Evolutionary conservation across 2,797 vertebrate species (phyloP).

Genomic region (Hephaestus fuliginosus): DNA sequence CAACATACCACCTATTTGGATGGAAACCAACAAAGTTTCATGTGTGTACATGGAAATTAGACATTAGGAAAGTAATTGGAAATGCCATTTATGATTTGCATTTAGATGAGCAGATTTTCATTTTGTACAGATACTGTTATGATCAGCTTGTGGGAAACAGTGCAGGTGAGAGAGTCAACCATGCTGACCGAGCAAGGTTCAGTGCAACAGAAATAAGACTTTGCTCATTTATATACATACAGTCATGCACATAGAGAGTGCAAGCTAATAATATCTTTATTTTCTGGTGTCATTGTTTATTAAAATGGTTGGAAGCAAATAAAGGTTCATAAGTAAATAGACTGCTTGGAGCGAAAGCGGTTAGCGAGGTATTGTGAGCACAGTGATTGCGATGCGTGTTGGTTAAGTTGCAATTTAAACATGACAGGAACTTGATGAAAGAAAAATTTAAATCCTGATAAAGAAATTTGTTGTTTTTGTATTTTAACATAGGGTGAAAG

Average conservation of each 20-base stretch:
- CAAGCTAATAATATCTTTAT: constrained; percentile 28
- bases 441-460: background rate
- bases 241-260: constrained; percentile 14
- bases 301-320: background rate
- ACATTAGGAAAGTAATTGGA: constrained; percentile 75
- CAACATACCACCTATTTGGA: constrained; percentile 22
- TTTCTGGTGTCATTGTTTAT: constrained; percentile 20
- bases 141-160: constrained; percentile 64
- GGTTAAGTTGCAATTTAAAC: background rate
- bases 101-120: constrained; percentile 86
- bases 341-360: background rate
- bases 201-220: constrained; percentile 46
- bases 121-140: constrained; percentile 72
- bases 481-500: background rate
- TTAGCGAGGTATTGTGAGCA: background rate
- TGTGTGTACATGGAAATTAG: constrained; percentile 73
- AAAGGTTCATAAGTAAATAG: constrained; percentile 4
- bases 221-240: constrained; percentile 21
- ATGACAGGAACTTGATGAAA: background rate
- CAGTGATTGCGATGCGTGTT: background rate
- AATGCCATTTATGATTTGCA: constrained; percentile 83
- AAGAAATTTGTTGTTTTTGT: background rate
- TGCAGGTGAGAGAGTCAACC: constrained; percentile 58
- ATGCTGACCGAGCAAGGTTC: constrained; percentile 55
- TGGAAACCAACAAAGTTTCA: constrained; percentile 45